Conservation (phyloP, 2,113 vertebrate genomes). For the Grammomys surdaster region DNA sequence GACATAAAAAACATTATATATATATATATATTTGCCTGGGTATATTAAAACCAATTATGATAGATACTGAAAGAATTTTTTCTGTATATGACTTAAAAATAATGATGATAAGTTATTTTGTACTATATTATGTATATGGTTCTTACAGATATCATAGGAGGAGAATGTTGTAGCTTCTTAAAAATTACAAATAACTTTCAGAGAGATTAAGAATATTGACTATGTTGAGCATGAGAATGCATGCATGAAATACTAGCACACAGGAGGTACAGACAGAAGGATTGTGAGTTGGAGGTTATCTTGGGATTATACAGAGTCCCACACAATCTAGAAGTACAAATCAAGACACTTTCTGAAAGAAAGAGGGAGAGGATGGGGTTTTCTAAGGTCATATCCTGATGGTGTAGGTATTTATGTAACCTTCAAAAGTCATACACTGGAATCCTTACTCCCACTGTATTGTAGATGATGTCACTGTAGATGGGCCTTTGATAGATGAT, state of each 20-base stretch:
- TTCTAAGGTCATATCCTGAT: background rate
- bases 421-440: background rate
- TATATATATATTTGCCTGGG: background rate
- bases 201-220: background rate
- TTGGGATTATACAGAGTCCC: background rate
- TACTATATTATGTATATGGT: background rate
- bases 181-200: constrained; percentile 31
- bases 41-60: background rate
- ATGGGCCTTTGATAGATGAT: background rate
- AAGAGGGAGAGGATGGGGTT: background rate
- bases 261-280: background rate
- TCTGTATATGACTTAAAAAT: constrained; percentile 9
- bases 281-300: background rate
- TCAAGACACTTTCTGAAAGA: too few species aligned
- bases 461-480: too few species aligned
- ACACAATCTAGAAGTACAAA: background rate
- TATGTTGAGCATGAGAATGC: background rate
- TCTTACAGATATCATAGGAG: background rate
- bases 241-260: background rate
- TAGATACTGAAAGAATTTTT: background rate
- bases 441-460: background rate
- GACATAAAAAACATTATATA: background rate
- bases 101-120: background rate
- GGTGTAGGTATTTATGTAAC: background rate
- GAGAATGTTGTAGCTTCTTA: background rate